Base-by-base conservation (phyloP, 2,888 invertebrate genomes). In the Agrilus biguttatus region DNA sequence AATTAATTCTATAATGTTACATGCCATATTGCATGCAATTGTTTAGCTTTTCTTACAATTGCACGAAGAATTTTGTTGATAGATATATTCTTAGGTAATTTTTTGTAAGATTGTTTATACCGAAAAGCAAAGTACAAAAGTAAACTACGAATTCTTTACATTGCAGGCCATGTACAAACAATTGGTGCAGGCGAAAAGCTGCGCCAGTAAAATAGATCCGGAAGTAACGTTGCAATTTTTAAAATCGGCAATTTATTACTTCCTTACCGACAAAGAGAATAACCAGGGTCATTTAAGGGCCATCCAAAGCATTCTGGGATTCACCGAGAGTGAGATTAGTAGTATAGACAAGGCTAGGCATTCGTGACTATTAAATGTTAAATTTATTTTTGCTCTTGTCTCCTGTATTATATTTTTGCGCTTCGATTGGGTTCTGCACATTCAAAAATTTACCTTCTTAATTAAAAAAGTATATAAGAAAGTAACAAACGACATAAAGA, bases 211-310 rank as follows among this genome's bases (percentile, higher is more conserved):
- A 53, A 78, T 86, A 44, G 90, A 91, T 68, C 88, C 91, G n/a
- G 88, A 89, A 67, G 83, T 91, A 51, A 90, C 89, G 14, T 70
- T 92, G 58, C 88, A 89, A 66, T 92, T 92, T 69, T 75, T 92
- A 49, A 91, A 90, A 68, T 91, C 91, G 47, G 91, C 92, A 42
- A 78, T 92, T 57, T 92, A 89, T 65, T 91, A 92, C 64, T 92
- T 90, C 66, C 72, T 92, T 45, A 86, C 90, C 3, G 90, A 91
- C 61, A 83, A 81, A 53, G 89, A 91, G 62, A 89, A 90, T 60
- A 83, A 84, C 43, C 83, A 83, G 55, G 87, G 89, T 13, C 92
- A 92, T 62, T 72, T 92, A 46, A 80, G 79, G 57, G 92, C 90
- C 41, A 91, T 92, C 51, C 87, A 91, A 66, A 91, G 89, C 63